Base-by-base conservation (phyloP, 1,140 invertebrate species). In the Sarcophaga peregrina region DNA sequence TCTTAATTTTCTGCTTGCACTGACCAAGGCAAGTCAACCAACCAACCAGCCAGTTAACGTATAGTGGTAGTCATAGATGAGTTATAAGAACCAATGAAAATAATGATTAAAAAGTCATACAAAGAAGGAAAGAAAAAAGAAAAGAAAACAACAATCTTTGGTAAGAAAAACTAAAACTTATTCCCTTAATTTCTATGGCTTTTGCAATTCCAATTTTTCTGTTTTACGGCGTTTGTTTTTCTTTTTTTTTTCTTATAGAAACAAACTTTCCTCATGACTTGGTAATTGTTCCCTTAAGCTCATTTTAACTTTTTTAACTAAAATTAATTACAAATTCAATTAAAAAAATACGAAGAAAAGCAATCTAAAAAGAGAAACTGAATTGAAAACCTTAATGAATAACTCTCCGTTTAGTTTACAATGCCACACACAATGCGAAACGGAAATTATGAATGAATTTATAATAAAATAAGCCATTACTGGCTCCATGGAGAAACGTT, bases 291-390 rank as follows among this genome's bases (percentile, higher is more conserved):
- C 54, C 54, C 54, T 58, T 58, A 58, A 58, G 54, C 54, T 58
- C 54, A 58, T 58, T 58, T 58, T 58, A 58, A 58, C 54, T 58
- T 58, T n/a, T 58, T 58, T 15, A 58, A 58, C 54, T 58, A n/a
- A 58, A 58, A 58, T 58, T 58, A 58, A 58, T 58, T 58, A 58
- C 54, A 58, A 58, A 58, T 58, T 58, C 54, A 58, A 58, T 58
- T 58, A 58, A 58, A 58, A 58, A 58, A 58, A 58, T 13, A 54
- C 15, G 15, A 54, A 58, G 54, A 13, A 58, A 58, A 58, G 15
- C 25, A 37, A 37, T 37, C 25, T 58, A 6, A 58, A 58, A 58
- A 13, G 54, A 13, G n/a, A 58, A 58, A 58, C 15, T 6, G 54
- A 58, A 58, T 58, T 58, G 25, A 58, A 58, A 58, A 58, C 54